Evolutionary conservation across 2,888 invertebrate genomes (phyloP).

Genomic region (Stratiomys singularior): DNA sequence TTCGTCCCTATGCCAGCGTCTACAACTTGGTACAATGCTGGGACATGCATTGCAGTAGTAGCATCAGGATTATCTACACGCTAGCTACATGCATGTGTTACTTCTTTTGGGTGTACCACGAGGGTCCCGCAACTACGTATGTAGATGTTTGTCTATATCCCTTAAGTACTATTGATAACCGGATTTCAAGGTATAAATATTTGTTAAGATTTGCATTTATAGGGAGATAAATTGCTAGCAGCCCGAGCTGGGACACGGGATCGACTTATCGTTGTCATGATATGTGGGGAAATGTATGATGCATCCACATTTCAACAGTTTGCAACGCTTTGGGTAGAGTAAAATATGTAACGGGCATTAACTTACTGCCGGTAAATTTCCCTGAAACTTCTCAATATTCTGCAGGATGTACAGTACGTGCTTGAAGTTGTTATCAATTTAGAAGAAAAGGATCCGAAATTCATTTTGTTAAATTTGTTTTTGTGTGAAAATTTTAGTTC

Average conservation of each 20-base stretch:
- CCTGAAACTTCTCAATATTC: no score
- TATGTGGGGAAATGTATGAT: neutral
- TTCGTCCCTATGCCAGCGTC: neutral
- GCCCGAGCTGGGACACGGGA: slow-evolving; percentile 2
- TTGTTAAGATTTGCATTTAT: slow-evolving; percentile 52
- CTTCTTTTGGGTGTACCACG: slow-evolving; percentile 15
- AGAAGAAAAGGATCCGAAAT: no score
- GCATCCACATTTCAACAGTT: neutral
- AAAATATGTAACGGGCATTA: no score
- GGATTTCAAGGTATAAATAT: slow-evolving; percentile 51
- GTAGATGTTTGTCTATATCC: slow-evolving; percentile 49
- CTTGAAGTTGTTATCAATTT: no score
- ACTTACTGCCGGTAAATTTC: no score
- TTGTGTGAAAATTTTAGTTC: no score
- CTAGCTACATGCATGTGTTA: neutral
- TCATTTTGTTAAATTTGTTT: no score
- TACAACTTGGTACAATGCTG: neutral
- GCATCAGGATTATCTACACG: neutral
- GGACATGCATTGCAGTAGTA: neutral
- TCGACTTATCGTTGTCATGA: slow-evolving; percentile 3
- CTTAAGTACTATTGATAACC: slow-evolving; percentile 52
- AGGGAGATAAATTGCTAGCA: slow-evolving; percentile 51
- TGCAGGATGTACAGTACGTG: no score
- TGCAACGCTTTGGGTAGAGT: neutral
- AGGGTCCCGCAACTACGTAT: slow-evolving; percentile 38